Conservation (phyloP, 2,888 invertebrate species). For the Megaustenia siamemsis region DNA sequence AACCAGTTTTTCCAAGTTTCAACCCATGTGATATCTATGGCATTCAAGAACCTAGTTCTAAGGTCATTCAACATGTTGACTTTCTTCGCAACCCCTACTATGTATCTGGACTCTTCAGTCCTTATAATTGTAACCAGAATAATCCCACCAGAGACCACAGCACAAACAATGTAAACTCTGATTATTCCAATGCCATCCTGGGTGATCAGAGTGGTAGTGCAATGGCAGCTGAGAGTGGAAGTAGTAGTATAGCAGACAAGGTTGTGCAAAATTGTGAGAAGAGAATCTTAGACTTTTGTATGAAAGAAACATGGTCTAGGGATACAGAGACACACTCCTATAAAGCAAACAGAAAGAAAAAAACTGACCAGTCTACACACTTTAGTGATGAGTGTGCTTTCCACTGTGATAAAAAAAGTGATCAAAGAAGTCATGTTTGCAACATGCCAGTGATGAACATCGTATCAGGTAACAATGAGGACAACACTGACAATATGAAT, state of each 20-base stretch:
- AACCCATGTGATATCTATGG: background rate
- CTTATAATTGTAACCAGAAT: conserved; percentile 4
- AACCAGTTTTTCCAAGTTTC: background rate
- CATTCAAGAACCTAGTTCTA: background rate
- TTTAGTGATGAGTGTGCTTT: background rate
- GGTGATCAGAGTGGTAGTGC: background rate
- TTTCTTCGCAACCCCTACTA: conserved; percentile 42
- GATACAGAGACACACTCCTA: background rate
- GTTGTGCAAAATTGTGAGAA: background rate
- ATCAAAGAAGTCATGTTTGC: background rate
- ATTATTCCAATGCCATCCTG: background rate
- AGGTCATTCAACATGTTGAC: conserved; percentile 2
- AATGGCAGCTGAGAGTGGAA: background rate
- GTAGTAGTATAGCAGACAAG: background rate
- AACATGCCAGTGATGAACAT: background rate
- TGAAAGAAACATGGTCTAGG: background rate
- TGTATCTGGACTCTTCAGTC: background rate
- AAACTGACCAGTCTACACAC: background rate
- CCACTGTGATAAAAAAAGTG: background rate
- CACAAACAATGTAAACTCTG: background rate
- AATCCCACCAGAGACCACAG: conserved; percentile 1
- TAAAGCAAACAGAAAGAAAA: background rate
- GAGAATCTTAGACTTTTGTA: too few relatives aligned
- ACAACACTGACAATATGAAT: background rate
- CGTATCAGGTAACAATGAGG: background rate